Evolutionary conservation across 1,140 invertebrate species (phyloP).

Genomic region (Sitobion miscanthi): DNA sequence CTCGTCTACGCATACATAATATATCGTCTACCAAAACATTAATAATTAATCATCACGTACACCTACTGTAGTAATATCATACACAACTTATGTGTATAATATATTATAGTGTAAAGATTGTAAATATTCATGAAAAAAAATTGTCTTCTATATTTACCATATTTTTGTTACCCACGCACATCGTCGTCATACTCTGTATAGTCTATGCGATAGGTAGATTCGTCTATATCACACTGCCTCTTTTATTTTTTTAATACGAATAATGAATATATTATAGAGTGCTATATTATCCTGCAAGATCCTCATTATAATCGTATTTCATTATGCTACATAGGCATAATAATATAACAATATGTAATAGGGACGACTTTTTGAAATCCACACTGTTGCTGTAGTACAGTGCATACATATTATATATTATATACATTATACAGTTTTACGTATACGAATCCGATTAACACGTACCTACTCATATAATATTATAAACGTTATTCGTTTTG

Average conservation of each 20-base stretch:
- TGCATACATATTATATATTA: not conserved
- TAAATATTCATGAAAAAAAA: not conserved
- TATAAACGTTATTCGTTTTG: constrained; percentile 15
- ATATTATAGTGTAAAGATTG: not conserved
- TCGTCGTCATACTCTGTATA: not conserved
- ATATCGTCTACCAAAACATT: not conserved
- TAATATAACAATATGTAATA: not conserved
- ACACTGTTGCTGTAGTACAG: not conserved
- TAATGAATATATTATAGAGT: not conserved
- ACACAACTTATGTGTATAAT: not conserved
- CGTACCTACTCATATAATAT: not conserved
- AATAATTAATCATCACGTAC: not conserved
- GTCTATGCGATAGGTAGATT: not conserved
- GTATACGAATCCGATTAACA: not conserved
- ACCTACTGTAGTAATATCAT: not conserved
- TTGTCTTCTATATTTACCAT: not conserved
- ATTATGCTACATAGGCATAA: constrained; percentile 9
- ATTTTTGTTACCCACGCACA: not conserved
- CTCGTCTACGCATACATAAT: not conserved
- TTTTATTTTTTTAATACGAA: not conserved
- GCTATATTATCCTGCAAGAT: not conserved
- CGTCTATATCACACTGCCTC: not conserved
- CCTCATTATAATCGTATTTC: not conserved
- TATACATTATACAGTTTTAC: not conserved
- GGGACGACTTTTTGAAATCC: not conserved